These are phyloP conservation scores for Xylocopa sonorina DNA, from an alignment of 1,140 invertebrate genomes.

Conservation along the genomic window DNA sequence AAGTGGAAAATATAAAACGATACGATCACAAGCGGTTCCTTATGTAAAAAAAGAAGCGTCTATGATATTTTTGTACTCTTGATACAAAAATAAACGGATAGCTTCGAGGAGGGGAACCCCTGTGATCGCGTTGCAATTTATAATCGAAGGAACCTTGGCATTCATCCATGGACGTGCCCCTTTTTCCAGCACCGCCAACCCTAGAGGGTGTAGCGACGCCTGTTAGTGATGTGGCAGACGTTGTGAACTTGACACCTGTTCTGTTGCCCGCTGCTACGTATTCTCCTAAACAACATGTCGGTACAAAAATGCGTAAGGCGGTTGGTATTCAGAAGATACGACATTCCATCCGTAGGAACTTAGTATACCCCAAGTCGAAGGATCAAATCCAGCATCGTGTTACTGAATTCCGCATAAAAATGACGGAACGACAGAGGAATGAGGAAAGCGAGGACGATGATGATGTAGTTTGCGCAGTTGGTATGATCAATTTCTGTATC, in stretches of 20 bases:
- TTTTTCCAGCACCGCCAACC: constrained; percentile 74
- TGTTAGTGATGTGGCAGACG: constrained; percentile 58
- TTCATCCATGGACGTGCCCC: constrained; percentile 73
- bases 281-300: constrained; percentile 35
- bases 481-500: constrained; percentile 44
- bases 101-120: background rate
- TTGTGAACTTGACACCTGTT: constrained; percentile 50
- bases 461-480: constrained; percentile 66
- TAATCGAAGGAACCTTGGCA: constrained; percentile 37
- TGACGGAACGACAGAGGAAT: constrained; percentile 63
- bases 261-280: constrained; percentile 12
- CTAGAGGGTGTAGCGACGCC: constrained; percentile 46
- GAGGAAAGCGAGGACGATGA: constrained; percentile 68
- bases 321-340: constrained; percentile 19
- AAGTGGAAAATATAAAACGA: background rate
- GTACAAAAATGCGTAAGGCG: background rate
- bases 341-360: constrained; percentile 54
- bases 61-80: background rate
- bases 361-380: constrained; percentile 60
- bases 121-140: constrained; percentile 3
- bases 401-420: constrained; percentile 69
- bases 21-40: background rate
- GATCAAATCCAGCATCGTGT: constrained; percentile 56
- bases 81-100: background rate
- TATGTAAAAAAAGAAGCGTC: background rate